Base-by-base conservation (phyloP, 2,797 vertebrate species). In the Loris lydekkerianus region DNA sequence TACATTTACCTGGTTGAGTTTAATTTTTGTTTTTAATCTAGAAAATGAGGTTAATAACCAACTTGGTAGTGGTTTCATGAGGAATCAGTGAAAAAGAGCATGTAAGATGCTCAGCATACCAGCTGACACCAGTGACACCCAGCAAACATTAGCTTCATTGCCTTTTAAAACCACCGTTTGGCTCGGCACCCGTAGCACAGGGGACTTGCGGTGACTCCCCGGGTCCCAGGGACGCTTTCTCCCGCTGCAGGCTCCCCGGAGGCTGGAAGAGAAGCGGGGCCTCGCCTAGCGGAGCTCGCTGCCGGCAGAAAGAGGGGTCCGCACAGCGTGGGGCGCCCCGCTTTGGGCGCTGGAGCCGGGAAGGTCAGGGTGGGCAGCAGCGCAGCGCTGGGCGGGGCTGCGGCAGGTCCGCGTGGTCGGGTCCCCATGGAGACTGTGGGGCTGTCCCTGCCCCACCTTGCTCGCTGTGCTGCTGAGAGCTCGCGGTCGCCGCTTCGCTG, bases 341-440 rank as follows among this genome's bases (percentile, higher is more conserved):
- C 80, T 43, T 3, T 25, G 37, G 23, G 37, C 37, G 23, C 72
- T 29, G 9, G 20, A 6, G 34, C 69, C n/a, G 25, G 20, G 37
- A 67, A 37, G 49, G n/a, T 10, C 18, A 3, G 40, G 56, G 43
- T 4, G 4, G 43, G 46, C 21, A 2, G 8, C 8, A 21, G 63
- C 7, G 25, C 23, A 15, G 83, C 3, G 43, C 65, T 1, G 89
- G 72, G 93, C 75, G 15, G 72, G 27, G 25, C 43, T 34, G 29
- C 14, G 1, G 40, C 40, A 40, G 40, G 11, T 13, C 49, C 60
- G 86, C 97, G 97, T 97, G 97, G 90, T 89, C n/a, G 10, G 82
- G 78, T 98, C 95, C 70, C 97, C 94, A 78, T 97, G 96, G 97
- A 86, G 93, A 97, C 93, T 49, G 60, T 49, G 60, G 10, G 27